A percentile compares a stretch with the other conserved stretches of the same genome.
phyloP scores from a whole-genome alignment of 1,140 invertebrate species.

The Macrobrachium rosenbergii region DNA sequence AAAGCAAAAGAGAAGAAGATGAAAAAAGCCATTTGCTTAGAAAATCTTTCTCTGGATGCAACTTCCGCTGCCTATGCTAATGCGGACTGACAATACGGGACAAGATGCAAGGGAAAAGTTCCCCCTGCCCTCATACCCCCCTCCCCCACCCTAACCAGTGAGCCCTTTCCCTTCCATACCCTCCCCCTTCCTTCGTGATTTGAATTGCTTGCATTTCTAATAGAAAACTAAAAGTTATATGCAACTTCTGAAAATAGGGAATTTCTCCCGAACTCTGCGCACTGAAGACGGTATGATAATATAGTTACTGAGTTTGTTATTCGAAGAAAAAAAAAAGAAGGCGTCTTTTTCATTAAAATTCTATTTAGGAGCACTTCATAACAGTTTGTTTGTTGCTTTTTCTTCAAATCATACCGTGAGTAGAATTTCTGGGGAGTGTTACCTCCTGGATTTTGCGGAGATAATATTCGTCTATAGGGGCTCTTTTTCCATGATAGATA shows the following conservation, averaged over 20 bases:
- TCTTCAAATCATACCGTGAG: too few relatives aligned
- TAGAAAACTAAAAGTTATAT: constrained; percentile 60
- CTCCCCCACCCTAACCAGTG: too few relatives aligned
- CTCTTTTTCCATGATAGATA: too few relatives aligned
- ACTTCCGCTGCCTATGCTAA: constrained; percentile 55
- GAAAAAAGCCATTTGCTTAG: not conserved
- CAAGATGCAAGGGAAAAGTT: constrained; percentile 49
- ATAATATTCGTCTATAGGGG: too few relatives aligned
- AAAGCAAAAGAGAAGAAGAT: not conserved
- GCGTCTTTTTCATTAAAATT: too few relatives aligned
- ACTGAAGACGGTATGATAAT: not conserved
- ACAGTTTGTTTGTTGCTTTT: too few relatives aligned
- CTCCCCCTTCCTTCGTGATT: constrained; percentile 31
- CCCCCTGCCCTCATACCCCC: not conserved
- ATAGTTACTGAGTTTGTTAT: too few relatives aligned
- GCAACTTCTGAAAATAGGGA: constrained; percentile 35
- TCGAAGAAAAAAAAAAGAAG: too few relatives aligned
- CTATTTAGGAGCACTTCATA: too few relatives aligned
- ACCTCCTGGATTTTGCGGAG: too few relatives aligned
- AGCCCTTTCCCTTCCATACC: too few relatives aligned
- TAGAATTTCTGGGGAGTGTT: too few relatives aligned
- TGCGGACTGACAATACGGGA: constrained; percentile 34
- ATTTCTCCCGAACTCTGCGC: constrained; percentile 3
- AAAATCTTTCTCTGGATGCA: constrained; percentile 11
- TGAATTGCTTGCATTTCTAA: constrained; percentile 61